These are phyloP conservation scores for Glossosoma conforme DNA, from an alignment of 1,140 invertebrate genomes.

Conservation along the genomic window DNA sequence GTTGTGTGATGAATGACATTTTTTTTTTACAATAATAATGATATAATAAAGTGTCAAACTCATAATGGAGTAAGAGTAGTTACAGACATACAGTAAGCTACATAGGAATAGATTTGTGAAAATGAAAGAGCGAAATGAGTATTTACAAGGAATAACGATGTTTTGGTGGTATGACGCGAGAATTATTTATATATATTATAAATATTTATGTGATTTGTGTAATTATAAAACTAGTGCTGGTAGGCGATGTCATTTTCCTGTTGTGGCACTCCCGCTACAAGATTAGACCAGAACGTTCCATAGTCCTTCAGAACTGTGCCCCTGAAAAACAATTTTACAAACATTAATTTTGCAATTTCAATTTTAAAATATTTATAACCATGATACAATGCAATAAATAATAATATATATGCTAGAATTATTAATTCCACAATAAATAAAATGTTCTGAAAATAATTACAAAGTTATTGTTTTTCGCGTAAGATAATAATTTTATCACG, in stretches of 20 bases:
- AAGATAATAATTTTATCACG: too few species aligned
- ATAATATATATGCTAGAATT: too few species aligned
- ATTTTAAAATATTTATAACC: conserved; percentile 7
- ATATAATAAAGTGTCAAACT: too few species aligned
- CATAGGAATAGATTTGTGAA: neutral
- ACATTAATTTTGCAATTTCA: too few species aligned
- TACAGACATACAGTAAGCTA: too few species aligned
- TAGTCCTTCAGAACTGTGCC: conserved; percentile 69
- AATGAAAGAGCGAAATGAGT: neutral
- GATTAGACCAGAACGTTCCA: conserved; percentile 64
- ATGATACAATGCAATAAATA: neutral
- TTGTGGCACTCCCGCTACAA: conserved; percentile 48
- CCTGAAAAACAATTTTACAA: conserved; percentile 60
- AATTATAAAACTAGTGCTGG: conserved; percentile 5
- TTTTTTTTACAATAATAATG: too few species aligned
- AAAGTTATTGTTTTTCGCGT: too few species aligned
- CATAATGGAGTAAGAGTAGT: too few species aligned
- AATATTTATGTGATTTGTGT: neutral
- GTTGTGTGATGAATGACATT: too few species aligned
- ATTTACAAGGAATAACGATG: conserved; percentile 1
- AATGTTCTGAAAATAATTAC: too few species aligned
- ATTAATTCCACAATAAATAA: too few species aligned
- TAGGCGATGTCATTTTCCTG: conserved; percentile 11
- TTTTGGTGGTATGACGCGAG: neutral
- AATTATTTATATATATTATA: neutral